A percentile compares a stretch with the other conserved stretches of the same genome.
These are phyloP conservation scores for Drosophila setosimentum DNA, from an alignment of 2,888 invertebrate species.

Conservation along the genomic window DNA sequence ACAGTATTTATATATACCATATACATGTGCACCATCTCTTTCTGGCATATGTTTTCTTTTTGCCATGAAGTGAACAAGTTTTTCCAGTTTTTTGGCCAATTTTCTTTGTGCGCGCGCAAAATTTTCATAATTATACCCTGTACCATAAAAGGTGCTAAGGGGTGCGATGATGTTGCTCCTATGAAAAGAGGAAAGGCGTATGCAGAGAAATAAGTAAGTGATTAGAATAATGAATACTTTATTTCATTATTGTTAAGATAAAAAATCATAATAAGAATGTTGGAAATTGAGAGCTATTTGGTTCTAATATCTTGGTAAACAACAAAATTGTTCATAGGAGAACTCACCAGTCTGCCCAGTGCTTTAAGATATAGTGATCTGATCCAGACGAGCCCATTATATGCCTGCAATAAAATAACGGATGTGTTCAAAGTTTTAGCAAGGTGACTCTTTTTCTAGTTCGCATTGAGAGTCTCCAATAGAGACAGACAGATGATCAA, in stretches of 20 bases:
- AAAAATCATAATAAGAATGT: no score
- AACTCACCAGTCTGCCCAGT: no score
- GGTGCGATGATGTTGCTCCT: neutral
- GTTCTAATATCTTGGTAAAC: no score
- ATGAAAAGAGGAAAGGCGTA: neutral
- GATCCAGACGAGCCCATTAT: no score
- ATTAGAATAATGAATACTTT: neutral
- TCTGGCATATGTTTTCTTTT: slow-evolving; percentile 48
- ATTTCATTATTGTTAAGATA: neutral
- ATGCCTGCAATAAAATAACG: no score
- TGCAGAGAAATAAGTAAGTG: neutral
- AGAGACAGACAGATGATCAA: neutral
- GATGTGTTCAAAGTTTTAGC: no score
- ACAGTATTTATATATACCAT: slow-evolving; percentile 1
- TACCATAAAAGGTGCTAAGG: neutral
- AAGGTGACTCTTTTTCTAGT: no score
- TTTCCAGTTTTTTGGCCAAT: slow-evolving; percentile 74
- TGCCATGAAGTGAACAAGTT: slow-evolving; percentile 68
- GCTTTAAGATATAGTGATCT: no score
- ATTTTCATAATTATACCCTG: slow-evolving; percentile 56
- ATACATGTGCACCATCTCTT: slow-evolving; percentile 57
- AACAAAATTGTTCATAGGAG: no score
- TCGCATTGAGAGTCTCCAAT: no score
- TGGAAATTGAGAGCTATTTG: no score
- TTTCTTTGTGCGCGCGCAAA: slow-evolving; percentile 63